Evolutionary conservation across 2,888 invertebrate genomes (phyloP).

Genomic region (Phaonia tiefii): DNA sequence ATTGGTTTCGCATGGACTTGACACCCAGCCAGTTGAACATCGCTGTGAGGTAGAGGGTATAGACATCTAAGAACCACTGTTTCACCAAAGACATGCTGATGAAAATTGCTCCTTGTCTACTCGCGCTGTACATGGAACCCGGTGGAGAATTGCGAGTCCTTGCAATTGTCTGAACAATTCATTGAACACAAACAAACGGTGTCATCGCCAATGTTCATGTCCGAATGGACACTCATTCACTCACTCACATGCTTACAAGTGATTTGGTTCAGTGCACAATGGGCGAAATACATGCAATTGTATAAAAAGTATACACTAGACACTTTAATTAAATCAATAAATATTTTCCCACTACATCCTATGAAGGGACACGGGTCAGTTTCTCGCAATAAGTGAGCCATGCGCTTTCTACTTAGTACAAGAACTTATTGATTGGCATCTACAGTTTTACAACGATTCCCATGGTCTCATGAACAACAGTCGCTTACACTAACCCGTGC

Average conservation of each 20-base stretch:
- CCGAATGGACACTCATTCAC: constrained; percentile 19
- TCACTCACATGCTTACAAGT: constrained; percentile 29
- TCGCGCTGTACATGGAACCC: not conserved
- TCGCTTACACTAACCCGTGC: too few relatives aligned
- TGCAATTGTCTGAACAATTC: constrained; percentile 41
- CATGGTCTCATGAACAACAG: too few relatives aligned
- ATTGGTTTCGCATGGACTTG: not conserved
- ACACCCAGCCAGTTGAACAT: not conserved
- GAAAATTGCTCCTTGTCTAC: constrained; percentile 14
- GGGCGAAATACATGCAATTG: too few relatives aligned
- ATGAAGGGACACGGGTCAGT: too few relatives aligned
- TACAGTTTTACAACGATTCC: too few relatives aligned
- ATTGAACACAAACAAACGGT: constrained; percentile 7
- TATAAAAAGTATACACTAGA: too few relatives aligned
- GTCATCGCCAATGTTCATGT: not conserved
- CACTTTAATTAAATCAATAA: too few relatives aligned
- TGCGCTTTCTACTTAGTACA: too few relatives aligned
- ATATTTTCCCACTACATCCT: too few relatives aligned
- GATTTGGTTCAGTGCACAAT: constrained; percentile 17
- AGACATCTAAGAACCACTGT: not conserved
- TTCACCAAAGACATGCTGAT: not conserved
- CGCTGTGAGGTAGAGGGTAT: not conserved
- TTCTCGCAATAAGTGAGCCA: too few relatives aligned
- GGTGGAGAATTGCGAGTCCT: constrained; percentile 42
- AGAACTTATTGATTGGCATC: too few relatives aligned